These are phyloP conservation scores for Psettodes erumei DNA, from an alignment of 2,113 vertebrate species.

Conservation along the genomic window DNA sequence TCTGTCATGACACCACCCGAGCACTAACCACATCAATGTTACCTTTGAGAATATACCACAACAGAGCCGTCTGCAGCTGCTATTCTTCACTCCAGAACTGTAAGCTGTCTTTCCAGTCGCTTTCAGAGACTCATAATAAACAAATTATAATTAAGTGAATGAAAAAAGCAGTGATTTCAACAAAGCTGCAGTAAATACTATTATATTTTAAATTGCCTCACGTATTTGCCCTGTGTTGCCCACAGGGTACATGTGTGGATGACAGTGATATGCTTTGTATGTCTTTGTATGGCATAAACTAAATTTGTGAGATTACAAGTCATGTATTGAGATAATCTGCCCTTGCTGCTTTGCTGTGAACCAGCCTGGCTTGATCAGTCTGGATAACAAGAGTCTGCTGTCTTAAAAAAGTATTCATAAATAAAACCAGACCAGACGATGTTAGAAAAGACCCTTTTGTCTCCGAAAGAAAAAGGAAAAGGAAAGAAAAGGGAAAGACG, in stretches of 20 bases:
- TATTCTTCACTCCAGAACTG: neutral
- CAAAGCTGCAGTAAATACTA: neutral
- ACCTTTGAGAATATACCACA: neutral
- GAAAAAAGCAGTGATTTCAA: neutral
- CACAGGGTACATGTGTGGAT: neutral
- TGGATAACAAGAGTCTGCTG: constrained; percentile 2
- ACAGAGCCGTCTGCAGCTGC: neutral
- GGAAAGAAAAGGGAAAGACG: constrained; percentile 9
- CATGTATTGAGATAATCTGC: neutral
- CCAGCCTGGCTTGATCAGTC: neutral
- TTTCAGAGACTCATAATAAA: neutral
- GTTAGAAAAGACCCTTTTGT: constrained; percentile 6
- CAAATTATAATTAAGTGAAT: neutral
- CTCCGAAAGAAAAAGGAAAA: neutral
- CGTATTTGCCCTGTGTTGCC: neutral
- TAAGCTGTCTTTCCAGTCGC: neutral
- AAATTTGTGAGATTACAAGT: neutral
- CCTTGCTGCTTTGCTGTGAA: neutral
- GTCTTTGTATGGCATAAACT: neutral
- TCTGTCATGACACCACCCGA: neutral
- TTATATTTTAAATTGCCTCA: neutral
- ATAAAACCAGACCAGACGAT: neutral
- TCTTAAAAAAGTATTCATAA: constrained; percentile 6
- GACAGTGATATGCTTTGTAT: neutral
- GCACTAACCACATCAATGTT: neutral